A percentile compares a stretch with the other conserved stretches of the same genome.
These are phyloP conservation scores for Papilio helenus DNA, from an alignment of 1,140 invertebrate genomes.

Conservation along the genomic window DNA sequence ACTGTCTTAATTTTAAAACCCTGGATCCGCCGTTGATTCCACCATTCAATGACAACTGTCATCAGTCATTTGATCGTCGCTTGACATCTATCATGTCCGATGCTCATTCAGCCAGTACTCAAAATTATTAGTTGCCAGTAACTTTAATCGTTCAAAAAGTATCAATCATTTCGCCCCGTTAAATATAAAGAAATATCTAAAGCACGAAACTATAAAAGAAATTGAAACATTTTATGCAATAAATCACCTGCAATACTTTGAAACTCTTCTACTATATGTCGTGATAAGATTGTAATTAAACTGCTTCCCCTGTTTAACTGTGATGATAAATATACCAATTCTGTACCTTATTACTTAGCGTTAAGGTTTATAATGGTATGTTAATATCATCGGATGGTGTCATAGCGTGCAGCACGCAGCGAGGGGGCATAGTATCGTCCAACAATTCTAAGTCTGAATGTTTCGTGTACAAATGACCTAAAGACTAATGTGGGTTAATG, in stretches of 20 bases:
- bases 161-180: too few relatives aligned
- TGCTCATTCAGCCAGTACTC: too few relatives aligned
- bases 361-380: not conserved
- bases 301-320: constrained; percentile 17
- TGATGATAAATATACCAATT: not conserved
- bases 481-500: constrained; percentile 23
- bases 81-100: too few relatives aligned
- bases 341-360: not conserved
- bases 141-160: too few relatives aligned
- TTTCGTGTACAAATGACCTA: constrained; percentile 23
- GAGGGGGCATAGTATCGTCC: not conserved
- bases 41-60: too few relatives aligned
- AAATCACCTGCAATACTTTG: not conserved
- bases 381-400: not conserved
- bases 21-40: too few relatives aligned
- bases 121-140: too few relatives aligned
- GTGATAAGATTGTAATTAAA: constrained; percentile 29
- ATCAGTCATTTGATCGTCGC: too few relatives aligned
- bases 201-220: not conserved
- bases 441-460: constrained; percentile 14
- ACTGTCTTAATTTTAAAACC: too few relatives aligned
- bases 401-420: constrained; percentile 24
- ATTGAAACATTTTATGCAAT: not conserved
- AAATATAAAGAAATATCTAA: too few relatives aligned
- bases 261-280: constrained; percentile 10